Evolutionary conservation across 1,140 invertebrate species (phyloP), one percentile per base, ranked within the genome.

Genomic region (Listronotus oregonensis): DNA sequence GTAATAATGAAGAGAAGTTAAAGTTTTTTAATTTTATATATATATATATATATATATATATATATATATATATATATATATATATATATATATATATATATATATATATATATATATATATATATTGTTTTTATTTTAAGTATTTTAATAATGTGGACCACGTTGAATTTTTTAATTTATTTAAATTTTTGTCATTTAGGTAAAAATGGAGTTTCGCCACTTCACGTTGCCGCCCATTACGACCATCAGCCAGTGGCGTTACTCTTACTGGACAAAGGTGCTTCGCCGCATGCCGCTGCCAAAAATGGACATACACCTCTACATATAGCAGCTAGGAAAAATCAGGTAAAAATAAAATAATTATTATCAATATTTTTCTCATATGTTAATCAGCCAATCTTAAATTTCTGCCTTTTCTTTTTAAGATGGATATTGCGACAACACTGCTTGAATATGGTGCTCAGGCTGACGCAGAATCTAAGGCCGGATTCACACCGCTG

Each of bases 271-370:
- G 94, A 98, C 75, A 92, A 94, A 82, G 94, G 94, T 67, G 96
- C 97, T 14, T 96, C 94, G 3, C 95, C 97, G 14, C 94, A 98
- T 79, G 91, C 94, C 21, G 87, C 90, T 72, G 97, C 97, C 47
- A 98, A 98, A 84, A 99, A 99, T 85, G 97, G 97, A 6, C 97
- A 99, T 79, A 98, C 95, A 34, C 94, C 97, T 15, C 84, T 99
- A 17, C 97, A 99, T 82, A 98, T 99, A 80, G 95, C 97, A 46
- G 96, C 96, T 57, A 93, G 96, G 74, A 98, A 99, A 82, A 98
- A 99, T 85, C 95, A 98, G 83, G 89, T 91, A 83, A 82, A 82
- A 55, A 55, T 40, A 11, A 39, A 8, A 46, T 46, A n/a, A 17
- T 46, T 18, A 11, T n/a, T 15, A 46, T 17, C 8, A 37, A 37